Conservation (phyloP, 1,140 invertebrate species). For the Trachymyrmex cornetzi region DNA sequence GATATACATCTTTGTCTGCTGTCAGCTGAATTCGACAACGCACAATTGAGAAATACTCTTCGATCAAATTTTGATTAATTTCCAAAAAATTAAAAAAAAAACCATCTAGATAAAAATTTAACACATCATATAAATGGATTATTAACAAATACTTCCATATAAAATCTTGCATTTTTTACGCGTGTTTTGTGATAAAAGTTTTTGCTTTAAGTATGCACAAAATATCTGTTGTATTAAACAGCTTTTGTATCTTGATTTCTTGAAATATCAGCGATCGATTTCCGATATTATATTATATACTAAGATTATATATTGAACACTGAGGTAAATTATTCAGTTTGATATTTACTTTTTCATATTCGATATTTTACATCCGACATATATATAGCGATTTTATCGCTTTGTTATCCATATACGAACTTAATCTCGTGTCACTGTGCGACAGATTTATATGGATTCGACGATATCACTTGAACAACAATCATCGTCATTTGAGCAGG, state of each 20-base stretch:
- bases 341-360: not conserved
- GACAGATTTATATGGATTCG: not conserved
- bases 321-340: not conserved
- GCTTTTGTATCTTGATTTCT: not conserved
- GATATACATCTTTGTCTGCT: constrained; percentile 9
- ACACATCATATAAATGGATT: not conserved
- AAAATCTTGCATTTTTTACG: constrained; percentile 9
- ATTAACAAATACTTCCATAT: not conserved
- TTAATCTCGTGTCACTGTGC: not conserved
- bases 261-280: not conserved
- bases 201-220: not conserved
- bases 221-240: not conserved
- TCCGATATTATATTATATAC: not conserved
- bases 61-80: constrained; percentile 37
- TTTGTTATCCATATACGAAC: not conserved
- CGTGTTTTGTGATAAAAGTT: not conserved
- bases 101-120: not conserved
- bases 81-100: not conserved
- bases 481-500: not conserved
- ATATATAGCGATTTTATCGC: not conserved
- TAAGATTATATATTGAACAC: not conserved
- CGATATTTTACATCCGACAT: not conserved
- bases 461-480: not conserved
- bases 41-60: not conserved
- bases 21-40: not conserved